Conservation (phyloP, 2,797 vertebrate genomes). For the Lagorchestes hirsutus region DNA sequence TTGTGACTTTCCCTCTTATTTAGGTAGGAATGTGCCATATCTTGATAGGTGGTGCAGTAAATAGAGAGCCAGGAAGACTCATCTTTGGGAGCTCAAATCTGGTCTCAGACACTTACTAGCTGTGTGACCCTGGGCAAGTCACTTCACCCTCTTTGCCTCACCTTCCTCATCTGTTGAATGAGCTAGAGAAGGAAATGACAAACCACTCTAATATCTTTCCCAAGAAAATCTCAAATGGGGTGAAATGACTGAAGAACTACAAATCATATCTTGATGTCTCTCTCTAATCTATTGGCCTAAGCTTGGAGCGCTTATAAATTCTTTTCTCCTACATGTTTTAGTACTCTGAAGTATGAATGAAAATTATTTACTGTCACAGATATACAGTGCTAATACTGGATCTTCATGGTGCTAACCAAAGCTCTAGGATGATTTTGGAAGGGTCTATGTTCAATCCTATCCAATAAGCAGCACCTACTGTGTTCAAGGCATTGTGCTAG, state of each 20-base stretch:
- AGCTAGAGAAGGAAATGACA: background rate
- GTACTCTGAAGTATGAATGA: background rate
- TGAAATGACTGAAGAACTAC: background rate
- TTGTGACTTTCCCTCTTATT: background rate
- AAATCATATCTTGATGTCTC: background rate
- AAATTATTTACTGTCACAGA: background rate
- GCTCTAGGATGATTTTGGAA: background rate
- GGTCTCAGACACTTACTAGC: background rate
- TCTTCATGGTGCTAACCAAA: conserved; percentile 24
- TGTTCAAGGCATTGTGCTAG: background rate
- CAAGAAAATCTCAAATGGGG: background rate
- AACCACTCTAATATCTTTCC: background rate
- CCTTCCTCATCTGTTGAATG: background rate
- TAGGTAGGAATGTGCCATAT: background rate
- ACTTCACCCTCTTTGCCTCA: background rate
- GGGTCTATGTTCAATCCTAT: background rate
- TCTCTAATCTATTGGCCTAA: background rate
- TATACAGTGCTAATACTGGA: background rate
- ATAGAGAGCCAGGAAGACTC: background rate
- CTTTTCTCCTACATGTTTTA: background rate
- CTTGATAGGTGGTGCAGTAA: background rate
- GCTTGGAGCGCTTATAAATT: conserved; percentile 33
- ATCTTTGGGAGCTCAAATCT: background rate
- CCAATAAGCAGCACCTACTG: background rate
- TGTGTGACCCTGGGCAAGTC: background rate